Percentiles rank a stretch among this genome's conserved stretches.
phyloP scores from a whole-genome alignment of 2,113 vertebrate species.

The Oceanodroma tethys region DNA sequence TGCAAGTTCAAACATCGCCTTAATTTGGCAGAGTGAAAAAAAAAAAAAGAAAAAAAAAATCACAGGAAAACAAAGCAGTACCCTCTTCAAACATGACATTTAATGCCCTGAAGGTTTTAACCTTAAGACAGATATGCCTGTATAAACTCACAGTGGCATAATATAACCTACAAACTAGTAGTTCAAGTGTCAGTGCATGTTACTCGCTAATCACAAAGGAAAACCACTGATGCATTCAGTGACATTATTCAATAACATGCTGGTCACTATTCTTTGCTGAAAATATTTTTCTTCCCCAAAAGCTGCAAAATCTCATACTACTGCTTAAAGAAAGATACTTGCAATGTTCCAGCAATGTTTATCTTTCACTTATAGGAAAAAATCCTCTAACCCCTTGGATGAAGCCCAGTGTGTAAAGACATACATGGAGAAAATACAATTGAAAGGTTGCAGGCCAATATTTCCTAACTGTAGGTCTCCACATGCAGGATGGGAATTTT shows the following conservation, averaged over 20 bases:
- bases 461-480: neutral
- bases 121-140: neutral
- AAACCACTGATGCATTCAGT: neutral
- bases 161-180: neutral
- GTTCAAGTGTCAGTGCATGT: neutral
- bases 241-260: neutral
- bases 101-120: neutral
- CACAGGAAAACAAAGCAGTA: neutral
- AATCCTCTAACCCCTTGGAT: neutral
- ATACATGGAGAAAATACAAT: neutral
- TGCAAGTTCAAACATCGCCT: neutral
- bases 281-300: neutral
- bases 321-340: neutral
- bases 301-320: neutral
- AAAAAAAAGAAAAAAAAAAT: neutral
- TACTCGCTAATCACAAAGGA: neutral
- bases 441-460: neutral
- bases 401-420: neutral
- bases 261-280: neutral
- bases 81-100: neutral
- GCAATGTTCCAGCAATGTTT: neutral
- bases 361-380: neutral
- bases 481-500: rapidly evolving
- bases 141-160: neutral
- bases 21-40: neutral